Base-by-base conservation (phyloP, 2,797 vertebrate genomes). In the Taeniopygia guttata region DNA sequence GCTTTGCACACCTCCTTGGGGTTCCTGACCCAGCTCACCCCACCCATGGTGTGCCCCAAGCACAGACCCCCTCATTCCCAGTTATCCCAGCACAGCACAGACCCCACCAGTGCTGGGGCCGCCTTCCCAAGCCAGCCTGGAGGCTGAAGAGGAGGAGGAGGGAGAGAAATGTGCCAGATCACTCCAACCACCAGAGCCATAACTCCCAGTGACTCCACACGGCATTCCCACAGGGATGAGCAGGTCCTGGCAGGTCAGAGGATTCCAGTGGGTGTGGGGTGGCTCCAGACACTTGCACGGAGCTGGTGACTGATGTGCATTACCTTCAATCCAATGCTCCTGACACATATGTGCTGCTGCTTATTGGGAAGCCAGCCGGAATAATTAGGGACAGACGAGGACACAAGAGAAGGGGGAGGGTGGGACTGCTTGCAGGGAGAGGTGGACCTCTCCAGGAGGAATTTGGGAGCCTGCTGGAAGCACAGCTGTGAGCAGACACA, bases 171-270 rank as follows among this genome's bases (percentile, higher is more conserved):
- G 16, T 8, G 23, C 27, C 1, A 3, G 34, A 17, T 43, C 46
- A 63, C 38, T 64, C 26, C 10, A 75, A 20, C 64, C 46, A 30
- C 18, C 8, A 2, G 22, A 79, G 63, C 19, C 49, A 2, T 36
- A 46, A 51, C 38, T 91, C 87, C 68, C 86, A 42, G 42, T 34
- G 64, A 18, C 17, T 42, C 56, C 30, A 29, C 18, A 32, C 8
- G 12, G 34, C 78, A 62, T 81, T 96, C 84, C 86, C 29, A 0
- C 68, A 3, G 86, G 16, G 17, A 79, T 58, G 85, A 54, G 66
- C 79, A 62, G 93, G 81, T 83, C 78, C 45, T 10, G 6, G 84
- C 67, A n/a, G 89, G 75, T 83, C 95, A 58, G 85, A 13, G 42
- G 45, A 4, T 75, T 42, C 30, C 7, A 6, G 56, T 0, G 1